Evolutionary conservation across 2,888 invertebrate species (phyloP), one percentile per base, ranked within the genome.

Genomic region (Tetragnatha montana): DNA sequence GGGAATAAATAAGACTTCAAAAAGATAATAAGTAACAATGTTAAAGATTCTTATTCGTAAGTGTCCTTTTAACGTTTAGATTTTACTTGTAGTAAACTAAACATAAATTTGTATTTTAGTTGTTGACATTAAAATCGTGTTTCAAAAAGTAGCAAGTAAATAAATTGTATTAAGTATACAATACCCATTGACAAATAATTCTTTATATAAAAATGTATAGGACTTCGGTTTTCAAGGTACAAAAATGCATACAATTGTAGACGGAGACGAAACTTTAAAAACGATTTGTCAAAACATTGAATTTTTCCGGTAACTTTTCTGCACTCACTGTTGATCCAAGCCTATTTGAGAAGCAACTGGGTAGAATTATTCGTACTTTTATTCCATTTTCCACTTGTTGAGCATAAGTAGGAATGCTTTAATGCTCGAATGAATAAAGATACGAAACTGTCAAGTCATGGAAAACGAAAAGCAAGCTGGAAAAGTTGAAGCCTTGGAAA

Each of bases 311-410:
- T 74, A 74, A 80, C 79, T 80, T 81, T 78, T 73, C 35, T 60
- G 69, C 79, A 87, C 47, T 87, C 86, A 87, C 74, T 87, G 70
- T 78, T 73, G 85, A 86, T n/a, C 51, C 19, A 74, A 35, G 60
- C 60, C 35, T 80, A 76, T 85, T 81, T 78, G 49, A 78, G 70
- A 85, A 78, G 51, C 75, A 78, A 79, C 76, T 70, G 35, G 70
- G 78, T 50, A 78, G 78, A 68, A 70, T 68, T 80, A 69, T 81
- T 68, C 75, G 75, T 83, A 76, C 68, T 83, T 83, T 83, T 83
- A 83, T 83, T 83, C 87, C 68, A 71, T 88, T 78, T 88, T 82
- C 75, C 87, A 88, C 87, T 88, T 88, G 87, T 88, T 88, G 87
- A 88, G 71, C 82, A 71, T 88, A 88, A 76, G 82, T 88, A 88